Evolutionary conservation across 2,113 vertebrate genomes (phyloP).

Genomic region (Tamias sibiricus): DNA sequence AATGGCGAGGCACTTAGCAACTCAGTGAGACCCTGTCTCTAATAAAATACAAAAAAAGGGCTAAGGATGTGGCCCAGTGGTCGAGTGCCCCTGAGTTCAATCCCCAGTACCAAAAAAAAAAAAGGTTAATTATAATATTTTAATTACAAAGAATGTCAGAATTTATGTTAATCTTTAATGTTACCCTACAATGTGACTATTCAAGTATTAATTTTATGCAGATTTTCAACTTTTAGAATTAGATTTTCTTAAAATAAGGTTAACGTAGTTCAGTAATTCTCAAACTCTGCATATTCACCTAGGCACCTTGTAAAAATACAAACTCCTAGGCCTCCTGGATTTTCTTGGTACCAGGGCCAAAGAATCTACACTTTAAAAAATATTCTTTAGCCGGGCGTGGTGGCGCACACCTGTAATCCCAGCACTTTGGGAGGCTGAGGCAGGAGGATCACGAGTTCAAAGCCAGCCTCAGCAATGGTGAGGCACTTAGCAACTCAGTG

Average conservation of each 20-base stretch:
- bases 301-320: not conserved
- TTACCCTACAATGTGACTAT: constrained; percentile 15
- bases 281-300: not conserved
- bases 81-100: no score
- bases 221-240: constrained; percentile 43
- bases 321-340: not conserved
- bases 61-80: no score
- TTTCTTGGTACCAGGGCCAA: not conserved
- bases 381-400: no score
- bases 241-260: constrained; percentile 53
- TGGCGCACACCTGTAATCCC: no score
- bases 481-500: no score
- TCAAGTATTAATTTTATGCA: constrained; percentile 16
- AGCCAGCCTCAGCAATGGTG: no score
- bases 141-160: constrained; percentile 38
- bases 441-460: no score
- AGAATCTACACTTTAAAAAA: not conserved
- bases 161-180: constrained; percentile 16
- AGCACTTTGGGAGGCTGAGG: no score
- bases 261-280: not conserved
- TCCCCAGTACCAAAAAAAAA: no score
- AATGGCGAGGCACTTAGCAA: no score
- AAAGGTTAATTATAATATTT: not conserved
- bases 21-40: no score
- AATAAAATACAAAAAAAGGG: no score